Percentiles rank a stretch among this genome's conserved stretches.
Evolutionary conservation across 2,797 vertebrate genomes (phyloP).

Genomic region (Rhinophrynus dorsalis): DNA sequence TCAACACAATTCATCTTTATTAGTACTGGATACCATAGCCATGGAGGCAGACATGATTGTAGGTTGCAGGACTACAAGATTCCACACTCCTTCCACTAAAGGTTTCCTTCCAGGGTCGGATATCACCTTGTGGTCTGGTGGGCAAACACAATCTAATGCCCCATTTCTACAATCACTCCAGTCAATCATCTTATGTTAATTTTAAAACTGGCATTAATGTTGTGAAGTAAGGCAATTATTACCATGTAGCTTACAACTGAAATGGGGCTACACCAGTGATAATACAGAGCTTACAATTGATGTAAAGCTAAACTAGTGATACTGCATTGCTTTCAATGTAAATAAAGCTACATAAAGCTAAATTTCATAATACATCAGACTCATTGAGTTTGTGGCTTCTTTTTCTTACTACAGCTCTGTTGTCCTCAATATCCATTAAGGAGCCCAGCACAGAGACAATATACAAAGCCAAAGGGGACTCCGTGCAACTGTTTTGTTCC

Average conservation of each 20-base stretch:
- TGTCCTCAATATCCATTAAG: constrained; percentile 74
- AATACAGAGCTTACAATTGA: not conserved
- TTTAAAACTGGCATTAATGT: no score
- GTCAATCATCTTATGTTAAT: no score
- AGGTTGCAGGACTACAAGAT: no score
- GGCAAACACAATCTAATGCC: no score
- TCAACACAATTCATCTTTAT: no score
- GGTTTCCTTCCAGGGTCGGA: no score
- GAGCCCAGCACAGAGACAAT: constrained; percentile 78
- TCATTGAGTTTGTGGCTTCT: not conserved
- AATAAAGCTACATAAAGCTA: not conserved
- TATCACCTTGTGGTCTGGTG: no score
- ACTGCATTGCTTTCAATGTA: not conserved
- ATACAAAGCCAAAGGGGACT: constrained; percentile 71
- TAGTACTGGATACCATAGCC: no score
- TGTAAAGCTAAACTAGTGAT: not conserved
- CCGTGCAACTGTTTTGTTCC: constrained; percentile 76
- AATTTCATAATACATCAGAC: not conserved
- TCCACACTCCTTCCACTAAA: no score
- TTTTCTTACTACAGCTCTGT: constrained; percentile 47
- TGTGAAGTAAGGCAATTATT: no score
- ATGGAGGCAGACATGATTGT: no score
- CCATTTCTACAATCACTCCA: no score
- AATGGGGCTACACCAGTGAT: not conserved
- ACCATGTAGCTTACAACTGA: not conserved